phyloP scores from a whole-genome alignment of 2,797 vertebrate species.

The Silurus lanzhouensis region DNA sequence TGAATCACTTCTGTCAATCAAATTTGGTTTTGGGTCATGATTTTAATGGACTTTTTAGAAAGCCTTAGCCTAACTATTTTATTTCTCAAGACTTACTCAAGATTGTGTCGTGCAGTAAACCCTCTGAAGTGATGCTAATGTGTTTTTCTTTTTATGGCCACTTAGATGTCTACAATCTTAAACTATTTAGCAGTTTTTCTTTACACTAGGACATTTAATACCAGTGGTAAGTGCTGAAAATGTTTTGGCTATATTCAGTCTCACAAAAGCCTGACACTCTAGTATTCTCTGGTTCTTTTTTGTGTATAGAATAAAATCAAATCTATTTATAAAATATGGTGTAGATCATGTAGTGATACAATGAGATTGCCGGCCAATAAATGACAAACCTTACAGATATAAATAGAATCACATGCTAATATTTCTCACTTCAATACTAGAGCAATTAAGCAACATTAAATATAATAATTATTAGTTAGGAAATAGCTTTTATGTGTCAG shows the following conservation, averaged over 20 bases:
- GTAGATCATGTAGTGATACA: background rate
- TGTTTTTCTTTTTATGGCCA: background rate
- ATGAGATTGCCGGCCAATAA: background rate
- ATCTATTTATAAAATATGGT: background rate
- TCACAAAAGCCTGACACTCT: background rate
- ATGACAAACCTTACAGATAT: background rate
- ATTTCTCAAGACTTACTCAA: background rate
- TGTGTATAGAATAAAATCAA: background rate
- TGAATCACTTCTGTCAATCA: background rate
- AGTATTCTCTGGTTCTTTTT: background rate
- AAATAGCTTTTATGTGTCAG: background rate
- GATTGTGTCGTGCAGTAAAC: background rate
- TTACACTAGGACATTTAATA: background rate
- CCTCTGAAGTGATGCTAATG: background rate
- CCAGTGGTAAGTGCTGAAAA: background rate
- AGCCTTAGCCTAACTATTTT: background rate
- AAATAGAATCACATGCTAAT: background rate
- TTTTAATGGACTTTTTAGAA: conserved; percentile 7
- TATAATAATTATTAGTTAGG: background rate
- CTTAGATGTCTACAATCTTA: background rate
- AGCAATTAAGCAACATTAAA: background rate
- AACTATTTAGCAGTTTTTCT: background rate
- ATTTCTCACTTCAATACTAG: background rate
- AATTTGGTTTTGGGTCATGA: background rate
- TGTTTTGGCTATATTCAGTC: background rate